Evolutionary conservation across 2,113 vertebrate species (phyloP).

Genomic region (Tautogolabrus adspersus): DNA sequence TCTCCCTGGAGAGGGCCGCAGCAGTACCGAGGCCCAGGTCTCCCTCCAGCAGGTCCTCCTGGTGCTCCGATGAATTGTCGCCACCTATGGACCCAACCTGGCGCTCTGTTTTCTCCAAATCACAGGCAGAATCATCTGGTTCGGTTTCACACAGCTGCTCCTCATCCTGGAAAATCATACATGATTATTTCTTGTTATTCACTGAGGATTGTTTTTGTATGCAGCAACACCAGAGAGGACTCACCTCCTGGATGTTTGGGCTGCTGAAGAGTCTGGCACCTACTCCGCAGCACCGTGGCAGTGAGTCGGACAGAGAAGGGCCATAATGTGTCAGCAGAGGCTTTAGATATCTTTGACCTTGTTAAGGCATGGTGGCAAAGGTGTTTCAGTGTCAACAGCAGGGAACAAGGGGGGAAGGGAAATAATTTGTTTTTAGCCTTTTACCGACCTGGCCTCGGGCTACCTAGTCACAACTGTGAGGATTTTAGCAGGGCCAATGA

Average conservation of each 20-base stretch:
- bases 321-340: slow-evolving; percentile 87
- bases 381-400: slow-evolving; percentile 3
- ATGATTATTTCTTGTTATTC: background rate
- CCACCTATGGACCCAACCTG: background rate
- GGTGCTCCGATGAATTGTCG: slow-evolving; percentile 34
- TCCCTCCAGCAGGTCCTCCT: slow-evolving; percentile 69
- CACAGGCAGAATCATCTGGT: background rate
- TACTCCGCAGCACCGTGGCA: slow-evolving; percentile 83
- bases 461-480: slow-evolving; percentile 1
- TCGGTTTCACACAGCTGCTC: slow-evolving; percentile 46
- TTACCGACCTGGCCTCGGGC: slow-evolving; percentile 16
- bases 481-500: background rate
- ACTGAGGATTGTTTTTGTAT: background rate
- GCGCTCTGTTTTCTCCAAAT: slow-evolving; percentile 24
- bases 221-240: background rate
- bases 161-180: slow-evolving; percentile 36
- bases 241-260: slow-evolving; percentile 79
- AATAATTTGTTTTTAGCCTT: slow-evolving; percentile 2
- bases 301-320: slow-evolving; percentile 84
- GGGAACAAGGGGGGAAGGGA: background rate
- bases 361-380: slow-evolving; percentile 77
- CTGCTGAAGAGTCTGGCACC: slow-evolving; percentile 85
- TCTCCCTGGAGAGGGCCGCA: slow-evolving; percentile 24
- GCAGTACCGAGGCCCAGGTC: slow-evolving; percentile 63
- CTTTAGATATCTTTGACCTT: slow-evolving; percentile 84